Evolutionary conservation across 2,797 vertebrate species (phyloP).

Genomic region (Phalloptychus januarius): DNA sequence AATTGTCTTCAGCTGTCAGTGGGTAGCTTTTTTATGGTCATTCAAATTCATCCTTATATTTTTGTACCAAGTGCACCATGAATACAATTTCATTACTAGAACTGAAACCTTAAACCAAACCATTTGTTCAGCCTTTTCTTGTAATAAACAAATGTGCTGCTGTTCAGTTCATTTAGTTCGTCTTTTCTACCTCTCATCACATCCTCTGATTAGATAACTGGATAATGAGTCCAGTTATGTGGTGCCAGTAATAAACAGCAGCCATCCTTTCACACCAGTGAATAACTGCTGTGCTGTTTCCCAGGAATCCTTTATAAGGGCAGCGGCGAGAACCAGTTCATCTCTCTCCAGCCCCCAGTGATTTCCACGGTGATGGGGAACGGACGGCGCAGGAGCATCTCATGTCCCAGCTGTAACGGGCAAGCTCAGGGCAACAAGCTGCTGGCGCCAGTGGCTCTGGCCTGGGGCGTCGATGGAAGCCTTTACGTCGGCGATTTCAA

Average conservation of each 20-base stretch:
- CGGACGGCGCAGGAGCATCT: constrained; percentile 95
- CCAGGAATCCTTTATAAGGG: constrained; percentile 97
- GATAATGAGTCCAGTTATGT: constrained; percentile 18
- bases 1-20: background rate
- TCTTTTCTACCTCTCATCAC: background rate
- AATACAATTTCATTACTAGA: background rate
- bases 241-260: constrained; percentile 7
- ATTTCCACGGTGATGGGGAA: constrained; percentile 98
- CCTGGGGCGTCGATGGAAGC: constrained; percentile 94
- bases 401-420: constrained; percentile 97
- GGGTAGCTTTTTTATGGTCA: background rate
- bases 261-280: constrained; percentile 15
- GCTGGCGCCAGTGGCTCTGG: constrained; percentile 92
- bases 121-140: background rate
- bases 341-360: constrained; percentile 94
- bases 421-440: constrained; percentile 97
- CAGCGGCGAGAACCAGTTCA: constrained; percentile 96
- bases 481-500: constrained; percentile 98
- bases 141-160: background rate
- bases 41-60: background rate
- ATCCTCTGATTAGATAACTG: background rate
- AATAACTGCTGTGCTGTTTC: constrained; percentile 30
- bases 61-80: background rate
- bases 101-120: background rate
- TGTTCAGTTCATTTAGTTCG: background rate